phyloP scores from a whole-genome alignment of 2,113 vertebrate species.

The Oxyruncus cristatus region DNA sequence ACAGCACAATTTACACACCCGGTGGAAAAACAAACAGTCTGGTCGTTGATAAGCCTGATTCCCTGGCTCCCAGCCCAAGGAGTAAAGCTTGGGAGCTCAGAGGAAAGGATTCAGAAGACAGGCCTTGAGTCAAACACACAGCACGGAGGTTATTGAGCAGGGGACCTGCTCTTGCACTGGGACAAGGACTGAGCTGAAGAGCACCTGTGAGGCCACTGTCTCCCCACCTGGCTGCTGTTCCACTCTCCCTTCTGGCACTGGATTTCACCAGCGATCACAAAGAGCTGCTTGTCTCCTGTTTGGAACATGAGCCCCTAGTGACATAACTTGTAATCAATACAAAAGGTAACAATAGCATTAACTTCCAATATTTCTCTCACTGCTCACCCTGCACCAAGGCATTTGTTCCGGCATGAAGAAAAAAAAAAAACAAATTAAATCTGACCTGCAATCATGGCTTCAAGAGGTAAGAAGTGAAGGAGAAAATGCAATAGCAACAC shows the following conservation, averaged over 20 bases:
- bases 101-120: not conserved
- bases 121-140: not conserved
- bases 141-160: not conserved
- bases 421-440: too few relatives aligned
- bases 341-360: not conserved
- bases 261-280: not conserved
- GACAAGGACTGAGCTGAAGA: not conserved
- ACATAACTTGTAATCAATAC: not conserved
- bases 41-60: accelerated
- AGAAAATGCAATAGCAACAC: not conserved
- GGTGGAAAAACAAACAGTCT: conserved; percentile 2
- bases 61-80: not conserved
- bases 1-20: not conserved
- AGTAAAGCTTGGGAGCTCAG: not conserved
- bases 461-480: not conserved
- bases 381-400: not conserved
- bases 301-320: not conserved
- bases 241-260: not conserved
- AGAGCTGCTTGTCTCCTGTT: not conserved
- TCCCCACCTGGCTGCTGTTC: not conserved
- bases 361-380: not conserved
- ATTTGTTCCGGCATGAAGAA: not conserved
- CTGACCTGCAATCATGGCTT: not conserved
- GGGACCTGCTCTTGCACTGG: not conserved
- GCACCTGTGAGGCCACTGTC: not conserved